These are phyloP conservation scores for Catostomus latipinnis DNA, from an alignment of 2,797 vertebrate species.

Conservation along the genomic window DNA sequence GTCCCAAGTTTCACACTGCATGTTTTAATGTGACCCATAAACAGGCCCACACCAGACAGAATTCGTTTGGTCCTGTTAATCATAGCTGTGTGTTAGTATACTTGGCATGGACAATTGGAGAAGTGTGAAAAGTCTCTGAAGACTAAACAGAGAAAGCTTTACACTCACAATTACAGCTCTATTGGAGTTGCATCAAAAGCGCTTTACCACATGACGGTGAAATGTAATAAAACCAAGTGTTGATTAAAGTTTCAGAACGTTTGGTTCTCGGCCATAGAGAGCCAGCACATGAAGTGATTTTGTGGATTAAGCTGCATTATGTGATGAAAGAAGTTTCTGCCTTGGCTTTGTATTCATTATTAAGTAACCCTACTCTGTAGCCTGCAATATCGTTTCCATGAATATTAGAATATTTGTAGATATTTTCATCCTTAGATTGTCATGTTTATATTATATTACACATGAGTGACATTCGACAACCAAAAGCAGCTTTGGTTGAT, in stretches of 20 bases:
- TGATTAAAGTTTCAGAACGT: conserved; percentile 44
- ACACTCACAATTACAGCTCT: neutral
- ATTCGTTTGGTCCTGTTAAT: conserved; percentile 36
- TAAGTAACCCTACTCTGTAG: neutral
- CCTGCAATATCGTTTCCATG: neutral
- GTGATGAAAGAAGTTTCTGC: conserved; percentile 18
- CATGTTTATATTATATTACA: neutral
- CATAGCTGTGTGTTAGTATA: conserved; percentile 53
- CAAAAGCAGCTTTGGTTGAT: conserved; percentile 22
- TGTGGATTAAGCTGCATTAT: conserved; percentile 37
- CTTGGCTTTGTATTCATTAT: conserved; percentile 3
- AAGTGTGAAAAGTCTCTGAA: conserved; percentile 50
- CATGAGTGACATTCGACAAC: neutral
- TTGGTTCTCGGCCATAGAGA: conserved; percentile 38
- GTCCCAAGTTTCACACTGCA: conserved; percentile 3
- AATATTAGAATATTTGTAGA: too few relatives aligned
- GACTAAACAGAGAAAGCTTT: conserved; percentile 6
- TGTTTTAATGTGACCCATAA: conserved; percentile 49
- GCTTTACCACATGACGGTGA: conserved; percentile 41
- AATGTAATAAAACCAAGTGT: conserved; percentile 35
- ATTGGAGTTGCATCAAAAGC: conserved; percentile 32
- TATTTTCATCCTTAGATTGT: too few relatives aligned
- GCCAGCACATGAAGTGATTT: conserved; percentile 31
- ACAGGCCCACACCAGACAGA: conserved; percentile 10
- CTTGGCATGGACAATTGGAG: conserved; percentile 57